These are phyloP conservation scores for Oncorhynchus kisutch DNA, from an alignment of 2,113 vertebrate species.

Conservation along the genomic window DNA sequence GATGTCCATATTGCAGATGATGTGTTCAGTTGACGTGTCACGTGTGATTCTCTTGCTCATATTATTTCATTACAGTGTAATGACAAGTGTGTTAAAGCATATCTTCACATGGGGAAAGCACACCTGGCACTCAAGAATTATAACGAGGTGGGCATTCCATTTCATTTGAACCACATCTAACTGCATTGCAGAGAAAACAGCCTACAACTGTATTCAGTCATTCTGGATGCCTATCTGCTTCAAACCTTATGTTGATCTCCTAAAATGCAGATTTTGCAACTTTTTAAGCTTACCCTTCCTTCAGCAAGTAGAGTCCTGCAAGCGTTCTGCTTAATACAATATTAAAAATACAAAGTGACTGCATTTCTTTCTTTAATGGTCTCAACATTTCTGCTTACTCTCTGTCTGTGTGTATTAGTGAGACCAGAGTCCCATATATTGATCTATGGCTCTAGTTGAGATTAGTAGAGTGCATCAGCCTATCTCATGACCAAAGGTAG, in stretches of 20 bases:
- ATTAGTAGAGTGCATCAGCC: neutral
- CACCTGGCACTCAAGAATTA: constrained; percentile 78
- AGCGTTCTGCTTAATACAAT: neutral
- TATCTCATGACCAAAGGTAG: neutral
- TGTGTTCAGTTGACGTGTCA: neutral
- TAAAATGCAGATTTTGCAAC: neutral
- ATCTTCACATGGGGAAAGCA: constrained; percentile 88
- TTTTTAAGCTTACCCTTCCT: neutral
- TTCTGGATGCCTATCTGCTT: neutral
- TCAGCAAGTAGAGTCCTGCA: too few relatives aligned
- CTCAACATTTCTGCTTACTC: neutral
- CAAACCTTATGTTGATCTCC: neutral
- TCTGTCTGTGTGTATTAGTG: neutral
- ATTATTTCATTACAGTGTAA: constrained; percentile 76
- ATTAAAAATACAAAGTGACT: neutral
- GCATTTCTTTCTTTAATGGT: neutral
- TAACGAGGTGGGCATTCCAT: constrained; percentile 70
- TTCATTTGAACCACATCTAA: constrained; percentile 4
- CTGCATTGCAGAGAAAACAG: too few relatives aligned
- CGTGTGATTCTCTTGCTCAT: neutral
- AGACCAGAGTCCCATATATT: neutral
- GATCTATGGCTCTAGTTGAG: neutral
- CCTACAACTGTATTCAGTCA: neutral
- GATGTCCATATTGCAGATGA: neutral
- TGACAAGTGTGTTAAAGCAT: constrained; percentile 83